Evolutionary conservation across 2,888 invertebrate species (phyloP).

Genomic region (Marasmarcha lunaedactyla): DNA sequence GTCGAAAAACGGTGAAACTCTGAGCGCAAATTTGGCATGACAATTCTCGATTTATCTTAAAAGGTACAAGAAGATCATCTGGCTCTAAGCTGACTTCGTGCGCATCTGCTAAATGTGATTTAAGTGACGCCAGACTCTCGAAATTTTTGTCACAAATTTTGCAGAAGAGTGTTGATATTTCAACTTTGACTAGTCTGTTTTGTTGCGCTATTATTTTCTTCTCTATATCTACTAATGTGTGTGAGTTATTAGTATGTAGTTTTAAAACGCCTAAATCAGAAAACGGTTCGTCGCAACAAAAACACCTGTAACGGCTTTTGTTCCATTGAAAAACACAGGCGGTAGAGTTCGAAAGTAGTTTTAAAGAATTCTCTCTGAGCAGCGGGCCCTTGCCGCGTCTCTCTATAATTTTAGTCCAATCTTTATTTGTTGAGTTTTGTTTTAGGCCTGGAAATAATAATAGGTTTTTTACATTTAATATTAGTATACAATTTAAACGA

Average conservation of each 20-base stretch:
- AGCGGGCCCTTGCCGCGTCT: slow-evolving; percentile 35
- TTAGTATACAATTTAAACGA: too few species aligned
- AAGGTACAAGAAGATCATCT: slow-evolving; percentile 44
- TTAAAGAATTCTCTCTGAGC: slow-evolving; percentile 48
- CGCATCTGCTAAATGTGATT: slow-evolving; percentile 25
- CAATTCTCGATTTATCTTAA: slow-evolving; percentile 32
- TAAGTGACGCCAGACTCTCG: slow-evolving; percentile 23
- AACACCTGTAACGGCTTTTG: slow-evolving; percentile 46
- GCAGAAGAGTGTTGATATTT: slow-evolving; percentile 38
- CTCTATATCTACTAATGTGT: slow-evolving; percentile 35
- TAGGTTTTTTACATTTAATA: too few species aligned
- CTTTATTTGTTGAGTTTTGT: slow-evolving; percentile 12
- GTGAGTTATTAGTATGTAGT: slow-evolving; percentile 29
- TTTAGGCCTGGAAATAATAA: too few species aligned
- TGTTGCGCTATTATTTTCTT: slow-evolving; percentile 45
- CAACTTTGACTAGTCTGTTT: slow-evolving; percentile 46
- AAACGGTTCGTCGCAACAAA: slow-evolving; percentile 48
- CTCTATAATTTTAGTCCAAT: slow-evolving; percentile 30
- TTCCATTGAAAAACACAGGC: slow-evolving; percentile 53
- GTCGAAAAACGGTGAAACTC: slow-evolving; percentile 31
- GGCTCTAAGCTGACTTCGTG: slow-evolving; percentile 29
- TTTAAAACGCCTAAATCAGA: slow-evolving; percentile 31
- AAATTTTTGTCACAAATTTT: slow-evolving; percentile 29
- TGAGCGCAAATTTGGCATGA: slow-evolving; percentile 44
- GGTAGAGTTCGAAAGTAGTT: slow-evolving; percentile 57